Evolutionary conservation across 2,888 invertebrate species (phyloP).

Genomic region (Pseudococcus viburni): DNA sequence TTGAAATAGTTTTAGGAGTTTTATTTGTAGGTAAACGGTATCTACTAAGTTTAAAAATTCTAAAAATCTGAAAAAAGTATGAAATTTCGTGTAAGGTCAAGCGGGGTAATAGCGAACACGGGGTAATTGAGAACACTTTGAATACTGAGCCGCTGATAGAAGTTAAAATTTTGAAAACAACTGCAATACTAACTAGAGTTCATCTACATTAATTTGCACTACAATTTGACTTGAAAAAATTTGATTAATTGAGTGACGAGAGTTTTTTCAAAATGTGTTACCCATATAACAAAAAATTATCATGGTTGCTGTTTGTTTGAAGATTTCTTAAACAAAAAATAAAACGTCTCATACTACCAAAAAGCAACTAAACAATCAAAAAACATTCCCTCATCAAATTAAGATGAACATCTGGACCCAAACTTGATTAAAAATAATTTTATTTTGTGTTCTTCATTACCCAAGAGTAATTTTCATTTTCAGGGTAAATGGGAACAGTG

Average conservation of each 20-base stretch:
- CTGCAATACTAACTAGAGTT: background rate
- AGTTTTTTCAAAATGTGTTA: background rate
- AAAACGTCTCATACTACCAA: background rate
- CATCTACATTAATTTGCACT: background rate
- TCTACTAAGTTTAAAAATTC: too few relatives aligned
- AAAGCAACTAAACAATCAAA: background rate
- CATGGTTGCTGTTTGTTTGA: background rate
- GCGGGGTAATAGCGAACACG: background rate
- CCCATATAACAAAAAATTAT: background rate
- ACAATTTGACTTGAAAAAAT: too few relatives aligned
- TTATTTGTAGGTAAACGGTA: too few relatives aligned
- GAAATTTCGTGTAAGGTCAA: too few relatives aligned
- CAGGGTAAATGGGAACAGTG: background rate
- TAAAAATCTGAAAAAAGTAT: too few relatives aligned
- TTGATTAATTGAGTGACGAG: background rate
- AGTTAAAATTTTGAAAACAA: background rate
- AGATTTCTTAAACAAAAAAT: background rate
- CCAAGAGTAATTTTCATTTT: background rate
- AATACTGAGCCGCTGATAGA: background rate
- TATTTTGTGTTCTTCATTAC: background rate
- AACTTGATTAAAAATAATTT: background rate
- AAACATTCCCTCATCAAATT: background rate
- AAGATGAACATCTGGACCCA: background rate
- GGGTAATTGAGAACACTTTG: slow-evolving; percentile 8
- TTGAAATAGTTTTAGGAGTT: too few relatives aligned